Base-by-base conservation (phyloP, 1,140 invertebrate species). In the Ostrea edulis region DNA sequence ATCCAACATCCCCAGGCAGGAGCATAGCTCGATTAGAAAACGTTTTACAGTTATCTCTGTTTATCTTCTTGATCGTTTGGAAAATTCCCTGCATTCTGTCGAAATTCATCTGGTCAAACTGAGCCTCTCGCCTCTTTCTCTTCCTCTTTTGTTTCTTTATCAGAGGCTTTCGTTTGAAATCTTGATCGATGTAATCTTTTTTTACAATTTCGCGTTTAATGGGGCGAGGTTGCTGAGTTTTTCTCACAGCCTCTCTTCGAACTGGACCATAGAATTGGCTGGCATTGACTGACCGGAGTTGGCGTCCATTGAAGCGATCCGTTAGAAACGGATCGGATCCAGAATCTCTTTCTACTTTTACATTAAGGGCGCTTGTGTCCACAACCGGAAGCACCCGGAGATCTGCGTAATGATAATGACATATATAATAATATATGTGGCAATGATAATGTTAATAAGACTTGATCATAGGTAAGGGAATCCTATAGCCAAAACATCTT, bases 1-100 rank as follows among this genome's bases (percentile, higher is more conserved):
- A 98, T 53, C 96, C 96, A 82, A 98, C 96, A 94, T 98, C 98
- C 8, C 98, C 93, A 29, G 93, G 91, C 8, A 94, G 62, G n/a
- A 86, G 25, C 4, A 92, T 82, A 22, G 89, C 44, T 53, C 51
- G 84, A 14, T 58, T 44, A 0, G 89, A 84, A 71, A 88, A 85
- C 9, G 35, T 86, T 35, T 89, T 86, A 82, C 92, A 93, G 62
- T 91, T 93, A 14, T 82, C 68, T 29, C 86, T 77, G 1, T 90
- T 92, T 12, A 93, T 90, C 7, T 84, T 87, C 5, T 58, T 86
- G 35, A 91, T 92, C 65, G 90, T 89, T 35, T 88, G 68, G 7
- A 93, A 89, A 8, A 93, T 88, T 8, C 81, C 62, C 86, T 90
- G 89, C 90, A 93, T 91, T 77, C 90, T 83, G 29, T 91, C 62